A percentile compares a stretch with the other conserved stretches of the same genome.
These are phyloP conservation scores for Petrolisthes cinctipes DNA, from an alignment of 2,888 invertebrate genomes.

Conservation along the genomic window DNA sequence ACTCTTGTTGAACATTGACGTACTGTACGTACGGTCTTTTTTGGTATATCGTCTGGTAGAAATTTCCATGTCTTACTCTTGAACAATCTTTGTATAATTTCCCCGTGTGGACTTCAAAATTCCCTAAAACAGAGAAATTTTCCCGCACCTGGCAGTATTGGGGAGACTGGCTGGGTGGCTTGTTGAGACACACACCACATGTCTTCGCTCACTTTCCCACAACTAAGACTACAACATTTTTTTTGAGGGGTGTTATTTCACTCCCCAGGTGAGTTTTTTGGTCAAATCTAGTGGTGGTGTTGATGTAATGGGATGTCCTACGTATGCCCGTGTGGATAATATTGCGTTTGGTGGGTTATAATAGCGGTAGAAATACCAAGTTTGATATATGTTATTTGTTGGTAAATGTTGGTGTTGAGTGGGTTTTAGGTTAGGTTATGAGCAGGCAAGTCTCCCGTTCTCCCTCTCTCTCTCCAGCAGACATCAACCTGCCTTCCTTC, in stretches of 20 bases:
- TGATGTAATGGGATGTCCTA: too few relatives aligned
- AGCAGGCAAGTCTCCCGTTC: conserved; percentile 49
- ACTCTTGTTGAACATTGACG: not conserved
- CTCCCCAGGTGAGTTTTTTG: too few relatives aligned
- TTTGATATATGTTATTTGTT: not conserved
- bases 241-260: too few relatives aligned
- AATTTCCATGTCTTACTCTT: too few relatives aligned
- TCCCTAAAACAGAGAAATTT: too few relatives aligned
- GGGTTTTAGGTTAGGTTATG: conserved; percentile 29
- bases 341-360: too few relatives aligned
- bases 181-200: not conserved
- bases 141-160: too few relatives aligned
- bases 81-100: too few relatives aligned
- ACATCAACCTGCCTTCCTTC: conserved; percentile 33
- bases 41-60: not conserved
- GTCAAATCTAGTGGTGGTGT: too few relatives aligned
- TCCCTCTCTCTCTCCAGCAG: conserved; percentile 51
- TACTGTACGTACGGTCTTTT: not conserved
- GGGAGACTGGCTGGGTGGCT: not conserved
- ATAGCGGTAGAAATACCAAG: not conserved
- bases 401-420: conserved; percentile 23
- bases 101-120: not conserved
- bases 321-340: too few relatives aligned
- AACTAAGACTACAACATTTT: conserved; percentile 12
- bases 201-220: conserved; percentile 41